Evolutionary conservation across 1,140 invertebrate species (phyloP).

Genomic region (Probaryconus sp.): DNA sequence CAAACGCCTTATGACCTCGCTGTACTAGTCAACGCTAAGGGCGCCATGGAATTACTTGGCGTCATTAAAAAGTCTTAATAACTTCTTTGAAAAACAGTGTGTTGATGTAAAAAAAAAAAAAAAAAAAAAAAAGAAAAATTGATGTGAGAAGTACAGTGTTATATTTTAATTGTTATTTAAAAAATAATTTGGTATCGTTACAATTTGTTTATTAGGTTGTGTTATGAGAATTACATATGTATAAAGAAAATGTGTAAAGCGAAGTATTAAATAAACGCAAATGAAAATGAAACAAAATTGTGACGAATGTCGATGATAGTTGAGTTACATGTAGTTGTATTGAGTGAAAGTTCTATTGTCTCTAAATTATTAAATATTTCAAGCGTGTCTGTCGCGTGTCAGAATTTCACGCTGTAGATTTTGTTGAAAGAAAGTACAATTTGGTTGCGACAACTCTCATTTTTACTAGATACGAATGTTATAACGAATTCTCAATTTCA

Average conservation of each 20-base stretch:
- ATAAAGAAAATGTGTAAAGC: no score
- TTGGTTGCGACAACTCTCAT: slow-evolving; percentile 51
- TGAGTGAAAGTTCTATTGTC: slow-evolving; percentile 28
- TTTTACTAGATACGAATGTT: slow-evolving; percentile 50
- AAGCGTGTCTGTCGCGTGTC: slow-evolving; percentile 57
- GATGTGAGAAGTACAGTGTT: no score
- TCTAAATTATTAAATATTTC: slow-evolving; percentile 43
- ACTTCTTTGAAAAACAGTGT: background rate
- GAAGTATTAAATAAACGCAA: no score
- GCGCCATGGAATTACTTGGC: slow-evolving; percentile 60
- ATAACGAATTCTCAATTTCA: slow-evolving; percentile 20
- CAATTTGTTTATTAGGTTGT: no score
- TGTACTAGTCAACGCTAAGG: slow-evolving; percentile 58
- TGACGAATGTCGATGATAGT: background rate
- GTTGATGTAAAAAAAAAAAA: slow-evolving; percentile 10
- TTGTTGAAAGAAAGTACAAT: slow-evolving; percentile 55
- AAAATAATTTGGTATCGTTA: no score
- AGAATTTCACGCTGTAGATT: slow-evolving; percentile 41
- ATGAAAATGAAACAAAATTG: no score
- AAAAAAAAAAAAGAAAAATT: slow-evolving; percentile 1
- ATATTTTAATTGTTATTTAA: no score
- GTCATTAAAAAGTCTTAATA: slow-evolving; percentile 24
- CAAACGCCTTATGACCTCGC: slow-evolving; percentile 79
- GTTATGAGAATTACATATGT: background rate
- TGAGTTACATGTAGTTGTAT: slow-evolving; percentile 5